Conservation (phyloP, 2,113 vertebrate species). For the Epinephelus lanceolatus region DNA sequence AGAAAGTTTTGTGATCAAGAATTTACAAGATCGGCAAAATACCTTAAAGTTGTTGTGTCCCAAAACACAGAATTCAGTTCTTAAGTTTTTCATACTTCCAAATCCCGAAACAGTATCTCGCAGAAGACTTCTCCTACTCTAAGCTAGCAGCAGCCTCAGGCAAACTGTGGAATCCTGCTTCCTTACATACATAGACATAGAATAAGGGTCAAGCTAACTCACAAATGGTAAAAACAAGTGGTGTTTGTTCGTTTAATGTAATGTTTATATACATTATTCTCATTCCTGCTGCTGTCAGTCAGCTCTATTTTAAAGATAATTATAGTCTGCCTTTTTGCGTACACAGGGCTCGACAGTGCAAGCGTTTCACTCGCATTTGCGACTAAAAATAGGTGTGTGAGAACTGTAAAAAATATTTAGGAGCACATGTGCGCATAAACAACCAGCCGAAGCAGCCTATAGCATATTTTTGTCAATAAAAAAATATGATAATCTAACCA, state of each 20-base stretch:
- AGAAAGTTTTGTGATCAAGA: not conserved
- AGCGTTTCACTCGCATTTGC: too few species aligned
- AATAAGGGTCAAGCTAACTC: not conserved
- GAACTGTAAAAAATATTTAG: too few species aligned
- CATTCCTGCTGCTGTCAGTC: not conserved
- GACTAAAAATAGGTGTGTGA: too few species aligned
- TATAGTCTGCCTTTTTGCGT: not conserved
- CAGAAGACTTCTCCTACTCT: slow-evolving; percentile 14
- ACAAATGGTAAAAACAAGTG: not conserved
- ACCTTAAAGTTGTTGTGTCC: not conserved
- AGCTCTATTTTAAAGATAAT: not conserved
- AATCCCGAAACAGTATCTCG: slow-evolving; percentile 20
- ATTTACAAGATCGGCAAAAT: slow-evolving; percentile 28
- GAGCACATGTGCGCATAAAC: too few species aligned
- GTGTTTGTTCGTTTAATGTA: not conserved
- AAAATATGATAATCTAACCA: too few species aligned
- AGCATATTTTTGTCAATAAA: too few species aligned
- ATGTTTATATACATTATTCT: too few species aligned
- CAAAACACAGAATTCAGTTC: slow-evolving; percentile 26
- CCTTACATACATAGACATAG: not conserved
- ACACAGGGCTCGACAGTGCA: too few species aligned
- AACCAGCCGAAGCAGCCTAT: too few species aligned
- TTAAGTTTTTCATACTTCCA: slow-evolving; percentile 9
- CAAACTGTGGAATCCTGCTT: slow-evolving; percentile 3
- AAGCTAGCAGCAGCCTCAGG: slow-evolving; percentile 24